A percentile compares a stretch with the other conserved stretches of the same genome.
Evolutionary conservation across 2,797 vertebrate species (phyloP).

Genomic region (Phylloscopus collybita): DNA sequence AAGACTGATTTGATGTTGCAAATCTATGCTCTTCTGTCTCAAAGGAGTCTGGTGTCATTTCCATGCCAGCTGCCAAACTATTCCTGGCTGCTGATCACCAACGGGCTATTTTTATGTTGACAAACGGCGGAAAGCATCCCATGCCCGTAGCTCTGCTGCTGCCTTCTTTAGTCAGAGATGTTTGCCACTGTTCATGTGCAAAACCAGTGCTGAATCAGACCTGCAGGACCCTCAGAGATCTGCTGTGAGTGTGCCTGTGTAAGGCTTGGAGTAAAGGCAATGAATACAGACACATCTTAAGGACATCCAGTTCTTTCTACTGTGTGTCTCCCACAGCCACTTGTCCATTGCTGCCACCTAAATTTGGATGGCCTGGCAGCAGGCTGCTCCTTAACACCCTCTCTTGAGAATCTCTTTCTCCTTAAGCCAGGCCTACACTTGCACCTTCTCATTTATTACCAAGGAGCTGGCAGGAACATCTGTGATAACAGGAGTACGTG

Average conservation of each 20-base stretch:
- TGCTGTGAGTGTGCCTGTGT: background rate
- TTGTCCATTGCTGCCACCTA: background rate
- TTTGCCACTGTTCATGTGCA: background rate
- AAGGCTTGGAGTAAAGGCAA: background rate
- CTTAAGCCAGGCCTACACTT: background rate
- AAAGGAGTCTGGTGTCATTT: conserved; percentile 29
- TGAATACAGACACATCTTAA: background rate
- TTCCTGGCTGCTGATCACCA: conserved; percentile 48
- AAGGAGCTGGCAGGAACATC: background rate
- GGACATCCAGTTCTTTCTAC: background rate
- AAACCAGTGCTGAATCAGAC: background rate
- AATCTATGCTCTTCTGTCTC: background rate
- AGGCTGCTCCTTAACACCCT: background rate
- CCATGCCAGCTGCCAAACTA: conserved; percentile 29
- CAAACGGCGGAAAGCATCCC: conserved; percentile 46
- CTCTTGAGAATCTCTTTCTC: background rate
- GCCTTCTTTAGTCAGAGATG: conserved; percentile 60
- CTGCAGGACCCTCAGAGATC: background rate
- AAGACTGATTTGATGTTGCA: background rate
- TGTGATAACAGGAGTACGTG: background rate
- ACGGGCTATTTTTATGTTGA: conserved; percentile 63
- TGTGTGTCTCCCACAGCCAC: background rate
- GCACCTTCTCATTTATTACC: background rate
- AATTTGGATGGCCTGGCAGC: background rate
- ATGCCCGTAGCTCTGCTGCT: background rate